phyloP scores from a whole-genome alignment of 2,888 invertebrate species.

The Sesia apiformis region DNA sequence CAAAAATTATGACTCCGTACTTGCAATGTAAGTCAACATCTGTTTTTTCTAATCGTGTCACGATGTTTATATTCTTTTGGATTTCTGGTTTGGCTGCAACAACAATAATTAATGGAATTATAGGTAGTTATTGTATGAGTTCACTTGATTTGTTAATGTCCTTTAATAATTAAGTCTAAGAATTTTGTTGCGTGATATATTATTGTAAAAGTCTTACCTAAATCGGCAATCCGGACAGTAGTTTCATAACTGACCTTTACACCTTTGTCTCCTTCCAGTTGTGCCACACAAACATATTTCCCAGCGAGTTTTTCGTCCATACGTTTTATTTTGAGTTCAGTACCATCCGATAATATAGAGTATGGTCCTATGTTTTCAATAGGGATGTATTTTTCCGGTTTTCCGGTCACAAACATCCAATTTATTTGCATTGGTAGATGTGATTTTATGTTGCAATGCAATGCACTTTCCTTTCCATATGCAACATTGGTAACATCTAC shows the following conservation, averaged over 20 bases:
- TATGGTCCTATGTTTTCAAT: not conserved
- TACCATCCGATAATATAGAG: not conserved
- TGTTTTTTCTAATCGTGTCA: not conserved
- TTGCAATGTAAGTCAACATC: not conserved
- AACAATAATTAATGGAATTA: not conserved
- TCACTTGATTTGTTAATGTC: too few relatives aligned
- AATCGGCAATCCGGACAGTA: not conserved
- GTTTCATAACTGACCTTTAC: not conserved
- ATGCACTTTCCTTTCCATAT: not conserved
- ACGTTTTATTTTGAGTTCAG: not conserved
- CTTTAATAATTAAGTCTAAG: not conserved
- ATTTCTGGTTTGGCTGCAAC: not conserved
- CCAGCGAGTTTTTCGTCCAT: not conserved
- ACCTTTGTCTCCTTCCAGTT: not conserved
- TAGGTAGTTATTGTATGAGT: too few relatives aligned
- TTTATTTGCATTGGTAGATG: slow-evolving; percentile 2
- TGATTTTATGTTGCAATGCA: slow-evolving; percentile 1
- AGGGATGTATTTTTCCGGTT: not conserved
- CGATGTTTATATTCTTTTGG: not conserved
- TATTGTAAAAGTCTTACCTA: not conserved
- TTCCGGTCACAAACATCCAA: not conserved
- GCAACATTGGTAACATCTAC: not conserved
- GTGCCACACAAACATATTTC: slow-evolving; percentile 1
- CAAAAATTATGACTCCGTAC: not conserved
- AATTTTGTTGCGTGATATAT: too few relatives aligned